phyloP scores from a whole-genome alignment of 1,140 invertebrate genomes.

The Cherax destructor region DNA sequence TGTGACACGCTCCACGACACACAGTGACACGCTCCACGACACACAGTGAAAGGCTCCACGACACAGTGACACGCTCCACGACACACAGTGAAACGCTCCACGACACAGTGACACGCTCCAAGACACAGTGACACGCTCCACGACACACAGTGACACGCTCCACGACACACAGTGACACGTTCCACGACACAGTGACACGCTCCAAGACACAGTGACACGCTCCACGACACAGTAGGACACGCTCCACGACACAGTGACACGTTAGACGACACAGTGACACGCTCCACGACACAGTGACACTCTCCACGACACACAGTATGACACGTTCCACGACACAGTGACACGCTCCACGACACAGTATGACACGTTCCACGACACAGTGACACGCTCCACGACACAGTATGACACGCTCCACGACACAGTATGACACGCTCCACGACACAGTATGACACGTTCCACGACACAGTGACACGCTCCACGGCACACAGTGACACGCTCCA shows the following conservation, averaged over 20 bases:
- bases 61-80: slow-evolving; percentile 36
- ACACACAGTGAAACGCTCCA: too few relatives aligned
- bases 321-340: too few relatives aligned
- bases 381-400: slow-evolving; percentile 8
- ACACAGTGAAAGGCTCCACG: too few relatives aligned
- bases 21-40: slow-evolving; percentile 4
- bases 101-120: slow-evolving; percentile 29
- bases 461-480: too few relatives aligned
- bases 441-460: slow-evolving; percentile 37
- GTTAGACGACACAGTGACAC: slow-evolving; percentile 25
- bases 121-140: too few relatives aligned
- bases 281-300: neutral
- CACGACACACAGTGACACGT: neutral
- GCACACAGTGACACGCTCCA: slow-evolving; percentile 29
- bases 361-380: too few relatives aligned
- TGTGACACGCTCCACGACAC: neutral
- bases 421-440: too few relatives aligned
- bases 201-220: too few relatives aligned
- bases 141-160: slow-evolving; percentile 22
- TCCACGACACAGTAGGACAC: slow-evolving; percentile 30
- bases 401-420: slow-evolving; percentile 1
- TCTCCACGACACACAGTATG: slow-evolving; percentile 10
- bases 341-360: slow-evolving; percentile 27
- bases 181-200: slow-evolving; percentile 9
- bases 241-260: too few relatives aligned